A percentile compares a stretch with the other conserved stretches of the same genome.
These are phyloP conservation scores for Luidia sarsii DNA, from an alignment of 53 echinoderm and acorn worm species.

Conservation along the genomic window DNA sequence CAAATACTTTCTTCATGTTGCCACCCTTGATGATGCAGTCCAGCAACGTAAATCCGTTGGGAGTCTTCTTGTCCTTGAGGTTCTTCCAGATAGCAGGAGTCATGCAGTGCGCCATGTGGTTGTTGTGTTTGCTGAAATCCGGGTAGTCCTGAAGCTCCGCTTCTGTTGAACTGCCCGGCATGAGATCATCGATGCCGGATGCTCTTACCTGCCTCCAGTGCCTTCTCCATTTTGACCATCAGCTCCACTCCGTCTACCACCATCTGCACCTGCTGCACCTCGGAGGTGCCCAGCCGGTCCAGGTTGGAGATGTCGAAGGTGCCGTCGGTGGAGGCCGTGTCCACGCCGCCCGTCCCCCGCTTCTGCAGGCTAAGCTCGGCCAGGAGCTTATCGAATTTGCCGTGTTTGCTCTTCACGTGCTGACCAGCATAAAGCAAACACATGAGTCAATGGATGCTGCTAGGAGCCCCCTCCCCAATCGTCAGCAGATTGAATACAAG, in stretches of 20 bases:
- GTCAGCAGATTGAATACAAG: conserved; percentile 78
- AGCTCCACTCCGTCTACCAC: conserved; percentile 80
- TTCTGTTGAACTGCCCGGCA: conserved; percentile 65
- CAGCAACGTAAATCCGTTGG: conserved; percentile 66
- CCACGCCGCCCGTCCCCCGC: conserved; percentile 84
- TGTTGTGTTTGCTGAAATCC: conserved; percentile 90
- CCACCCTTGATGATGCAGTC: conserved; percentile 77
- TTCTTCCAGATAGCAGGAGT: conserved; percentile 89
- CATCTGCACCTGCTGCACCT: conserved; percentile 82
- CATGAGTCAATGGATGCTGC: conserved; percentile 68
- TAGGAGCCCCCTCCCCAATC: conserved; percentile 58
- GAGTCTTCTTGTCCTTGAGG: conserved; percentile 83
- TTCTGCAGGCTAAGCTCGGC: conserved; percentile 71
- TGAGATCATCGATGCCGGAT: conserved; percentile 65
- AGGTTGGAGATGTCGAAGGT: conserved; percentile 96
- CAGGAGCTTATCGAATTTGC: conserved; percentile 61
- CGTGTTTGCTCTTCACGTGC: conserved; percentile 72
- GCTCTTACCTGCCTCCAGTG: conserved; percentile 67
- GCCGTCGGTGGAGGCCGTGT: conserved; percentile 92
- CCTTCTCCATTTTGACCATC: conserved; percentile 80
- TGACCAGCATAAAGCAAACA: conserved; percentile 84
- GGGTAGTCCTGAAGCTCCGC: conserved; percentile 72
- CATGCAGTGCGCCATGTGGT: conserved; percentile 92
- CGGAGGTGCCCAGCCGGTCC: conserved; percentile 92
- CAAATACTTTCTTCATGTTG: conserved; percentile 82